Conservation (phyloP, 2,113 vertebrate species). For the Tachysurus vachellii region DNA sequence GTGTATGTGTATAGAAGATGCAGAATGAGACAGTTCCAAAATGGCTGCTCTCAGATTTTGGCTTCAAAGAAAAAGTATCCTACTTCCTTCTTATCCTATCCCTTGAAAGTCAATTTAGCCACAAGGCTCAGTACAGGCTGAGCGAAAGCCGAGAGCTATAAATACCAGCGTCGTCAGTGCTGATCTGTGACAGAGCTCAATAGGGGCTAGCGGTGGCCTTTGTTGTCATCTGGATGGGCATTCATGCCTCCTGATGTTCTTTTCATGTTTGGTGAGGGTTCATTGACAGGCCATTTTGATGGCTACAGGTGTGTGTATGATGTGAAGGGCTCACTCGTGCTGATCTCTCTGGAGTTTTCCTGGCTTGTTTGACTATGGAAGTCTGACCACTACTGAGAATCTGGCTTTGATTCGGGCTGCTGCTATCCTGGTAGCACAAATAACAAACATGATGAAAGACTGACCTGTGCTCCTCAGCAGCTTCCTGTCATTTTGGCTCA, state of each 20-base stretch:
- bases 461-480: constrained; percentile 68
- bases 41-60: constrained; percentile 59
- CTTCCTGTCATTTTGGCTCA: constrained; percentile 64
- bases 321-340: constrained; percentile 62
- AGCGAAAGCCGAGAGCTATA: constrained; percentile 60
- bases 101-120: constrained; percentile 62
- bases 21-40: constrained; percentile 58
- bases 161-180: constrained; percentile 60
- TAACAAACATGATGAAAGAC: constrained; percentile 73
- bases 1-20: constrained; percentile 57
- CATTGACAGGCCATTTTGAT: constrained; percentile 52
- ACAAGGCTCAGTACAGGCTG: constrained; percentile 59
- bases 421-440: constrained; percentile 54
- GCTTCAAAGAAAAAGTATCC: constrained; percentile 58
- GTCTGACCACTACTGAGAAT: not conserved
- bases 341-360: constrained; percentile 23
- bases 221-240: constrained; percentile 64
- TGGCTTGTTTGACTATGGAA: not conserved
- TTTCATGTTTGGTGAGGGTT: constrained; percentile 62
- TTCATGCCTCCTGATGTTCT: constrained; percentile 67
- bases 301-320: constrained; percentile 67
- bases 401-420: constrained; percentile 66
- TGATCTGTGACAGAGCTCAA: constrained; percentile 60
- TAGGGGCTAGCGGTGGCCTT: constrained; percentile 48
- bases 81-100: constrained; percentile 38